phyloP scores from a whole-genome alignment of 2,797 vertebrate species.

The Lates japonicus region DNA sequence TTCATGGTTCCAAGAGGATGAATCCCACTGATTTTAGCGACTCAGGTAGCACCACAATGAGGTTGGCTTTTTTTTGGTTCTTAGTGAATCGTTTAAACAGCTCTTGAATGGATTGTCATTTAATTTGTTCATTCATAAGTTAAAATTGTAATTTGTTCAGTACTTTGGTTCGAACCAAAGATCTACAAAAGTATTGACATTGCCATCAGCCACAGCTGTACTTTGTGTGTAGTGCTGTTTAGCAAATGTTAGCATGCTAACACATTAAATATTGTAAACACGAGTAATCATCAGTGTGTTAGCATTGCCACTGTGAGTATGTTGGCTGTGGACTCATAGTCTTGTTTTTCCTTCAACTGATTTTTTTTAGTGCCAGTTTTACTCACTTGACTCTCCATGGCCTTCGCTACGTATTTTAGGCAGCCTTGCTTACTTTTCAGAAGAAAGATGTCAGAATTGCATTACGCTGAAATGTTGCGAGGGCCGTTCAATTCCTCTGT shows the following conservation, averaged over 20 bases:
- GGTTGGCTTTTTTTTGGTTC: too few species aligned
- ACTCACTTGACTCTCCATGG: background rate
- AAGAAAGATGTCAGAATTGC: conserved; percentile 22
- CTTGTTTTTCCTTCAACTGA: conserved; percentile 15
- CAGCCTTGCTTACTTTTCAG: conserved; percentile 7
- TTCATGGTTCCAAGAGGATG: background rate
- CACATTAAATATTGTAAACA: background rate
- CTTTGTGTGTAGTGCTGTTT: background rate
- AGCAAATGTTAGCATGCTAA: background rate
- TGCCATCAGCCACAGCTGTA: background rate
- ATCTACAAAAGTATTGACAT: background rate
- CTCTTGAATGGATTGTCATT: too few species aligned
- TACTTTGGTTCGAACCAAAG: background rate
- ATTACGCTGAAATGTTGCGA: conserved; percentile 34
- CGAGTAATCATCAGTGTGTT: background rate
- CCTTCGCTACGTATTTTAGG: background rate
- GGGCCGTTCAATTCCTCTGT: conserved; percentile 30
- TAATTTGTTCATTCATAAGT: too few species aligned
- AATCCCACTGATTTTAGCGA: too few species aligned
- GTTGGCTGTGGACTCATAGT: background rate
- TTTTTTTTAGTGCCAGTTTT: conserved; percentile 20
- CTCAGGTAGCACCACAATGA: too few species aligned
- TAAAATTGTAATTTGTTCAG: too few species aligned
- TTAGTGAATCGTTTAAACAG: too few species aligned
- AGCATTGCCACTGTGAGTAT: background rate